These are phyloP conservation scores for Euura saliciscinereae DNA, from an alignment of 1,140 invertebrate species.

Conservation along the genomic window DNA sequence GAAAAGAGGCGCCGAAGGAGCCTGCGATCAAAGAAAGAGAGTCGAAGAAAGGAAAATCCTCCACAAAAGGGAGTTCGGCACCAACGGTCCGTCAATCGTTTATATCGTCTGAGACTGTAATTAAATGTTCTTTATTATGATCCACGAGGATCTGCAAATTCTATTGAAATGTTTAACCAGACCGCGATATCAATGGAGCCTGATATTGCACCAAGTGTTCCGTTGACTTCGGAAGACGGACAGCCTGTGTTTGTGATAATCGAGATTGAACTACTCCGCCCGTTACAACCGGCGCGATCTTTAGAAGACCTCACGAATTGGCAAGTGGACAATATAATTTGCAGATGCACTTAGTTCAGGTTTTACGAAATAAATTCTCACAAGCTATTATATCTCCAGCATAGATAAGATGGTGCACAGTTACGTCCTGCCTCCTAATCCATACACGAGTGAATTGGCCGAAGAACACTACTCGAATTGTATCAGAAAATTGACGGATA, in stretches of 20 bases:
- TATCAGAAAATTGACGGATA: slow-evolving; percentile 32
- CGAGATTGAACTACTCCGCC: slow-evolving; percentile 33
- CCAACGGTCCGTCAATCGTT: background rate
- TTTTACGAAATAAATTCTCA: too few relatives aligned
- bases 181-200: background rate
- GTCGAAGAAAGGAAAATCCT: slow-evolving; percentile 8
- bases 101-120: background rate
- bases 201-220: slow-evolving; percentile 9
- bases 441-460: slow-evolving; percentile 32
- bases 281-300: slow-evolving; percentile 21
- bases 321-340: background rate
- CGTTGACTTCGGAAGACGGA: slow-evolving; percentile 26
- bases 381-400: background rate
- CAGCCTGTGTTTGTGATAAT: slow-evolving; percentile 38
- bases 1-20: background rate
- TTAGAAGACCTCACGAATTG: background rate
- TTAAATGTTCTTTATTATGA: too few relatives aligned
- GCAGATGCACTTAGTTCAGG: too few relatives aligned
- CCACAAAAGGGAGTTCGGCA: background rate
- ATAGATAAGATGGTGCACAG: slow-evolving; percentile 19
- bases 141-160: background rate
- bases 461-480: slow-evolving; percentile 34
- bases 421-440: slow-evolving; percentile 18
- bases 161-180: background rate
- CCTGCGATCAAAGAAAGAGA: slow-evolving; percentile 20